Percentiles rank a stretch among this genome's conserved stretches.
Evolutionary conservation across 2,113 vertebrate genomes (phyloP).

Genomic region (Irena cyanogastra): DNA sequence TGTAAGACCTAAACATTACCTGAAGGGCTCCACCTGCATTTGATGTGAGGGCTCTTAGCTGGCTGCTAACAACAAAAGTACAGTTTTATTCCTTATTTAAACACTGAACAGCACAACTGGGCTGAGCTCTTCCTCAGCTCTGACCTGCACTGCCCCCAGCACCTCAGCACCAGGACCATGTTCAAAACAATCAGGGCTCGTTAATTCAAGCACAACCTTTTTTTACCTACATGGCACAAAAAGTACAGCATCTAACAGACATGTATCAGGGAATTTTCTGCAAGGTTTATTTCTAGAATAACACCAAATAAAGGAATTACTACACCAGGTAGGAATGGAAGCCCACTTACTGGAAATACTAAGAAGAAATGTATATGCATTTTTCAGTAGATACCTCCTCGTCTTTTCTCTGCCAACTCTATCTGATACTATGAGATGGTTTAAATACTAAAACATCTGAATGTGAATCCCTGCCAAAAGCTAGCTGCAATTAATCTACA

Average conservation of each 20-base stretch:
- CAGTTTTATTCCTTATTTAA: background rate
- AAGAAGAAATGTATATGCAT: background rate
- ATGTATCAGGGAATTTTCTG: background rate
- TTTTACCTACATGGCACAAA: background rate
- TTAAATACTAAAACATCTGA: background rate
- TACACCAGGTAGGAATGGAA: background rate
- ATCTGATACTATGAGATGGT: background rate
- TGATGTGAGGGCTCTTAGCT: background rate
- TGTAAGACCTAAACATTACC: background rate
- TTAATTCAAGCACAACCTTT: background rate
- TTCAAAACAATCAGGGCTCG: background rate
- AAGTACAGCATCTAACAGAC: background rate
- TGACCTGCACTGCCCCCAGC: background rate
- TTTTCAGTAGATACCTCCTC: background rate
- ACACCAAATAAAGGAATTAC: background rate
- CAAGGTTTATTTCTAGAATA: background rate
- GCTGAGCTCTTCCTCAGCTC: background rate
- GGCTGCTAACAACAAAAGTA: background rate
- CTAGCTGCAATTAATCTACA: background rate
- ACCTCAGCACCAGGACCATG: background rate
- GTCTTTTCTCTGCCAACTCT: background rate
- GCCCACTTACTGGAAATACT: background rate
- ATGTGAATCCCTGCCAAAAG: conserved; percentile 8
- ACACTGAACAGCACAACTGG: background rate
- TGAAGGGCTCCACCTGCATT: background rate